Conservation (phyloP, 2,113 vertebrate genomes). For the Barbus barbus region DNA sequence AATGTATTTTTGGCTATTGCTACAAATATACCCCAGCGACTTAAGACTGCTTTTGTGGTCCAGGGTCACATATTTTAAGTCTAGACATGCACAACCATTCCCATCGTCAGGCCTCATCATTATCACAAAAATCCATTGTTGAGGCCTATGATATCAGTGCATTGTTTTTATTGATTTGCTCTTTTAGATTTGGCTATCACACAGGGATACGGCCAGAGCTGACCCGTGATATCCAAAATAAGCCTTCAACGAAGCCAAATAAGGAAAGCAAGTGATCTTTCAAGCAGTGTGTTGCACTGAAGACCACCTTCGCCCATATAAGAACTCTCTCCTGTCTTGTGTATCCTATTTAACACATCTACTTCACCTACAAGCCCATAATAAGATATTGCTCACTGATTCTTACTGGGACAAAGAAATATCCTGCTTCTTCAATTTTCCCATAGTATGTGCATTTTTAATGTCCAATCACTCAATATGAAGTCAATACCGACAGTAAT, state of each 20-base stretch:
- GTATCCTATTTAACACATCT: background rate
- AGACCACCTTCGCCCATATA: background rate
- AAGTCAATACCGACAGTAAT: background rate
- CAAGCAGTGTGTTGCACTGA: background rate
- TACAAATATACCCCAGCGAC: too few species aligned
- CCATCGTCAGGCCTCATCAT: background rate
- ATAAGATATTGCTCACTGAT: background rate
- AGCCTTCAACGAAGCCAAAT: background rate
- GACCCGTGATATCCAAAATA: background rate
- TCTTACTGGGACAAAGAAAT: background rate
- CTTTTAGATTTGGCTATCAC: background rate
- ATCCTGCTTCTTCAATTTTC: background rate
- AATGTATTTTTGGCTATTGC: too few species aligned
- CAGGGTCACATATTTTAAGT: too few species aligned
- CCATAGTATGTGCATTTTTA: background rate
- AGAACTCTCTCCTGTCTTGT: background rate
- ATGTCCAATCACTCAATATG: background rate
- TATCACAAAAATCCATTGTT: background rate
- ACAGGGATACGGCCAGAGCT: background rate
- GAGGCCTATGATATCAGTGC: background rate
- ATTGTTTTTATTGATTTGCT: background rate
- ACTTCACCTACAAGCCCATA: background rate
- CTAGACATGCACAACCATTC: background rate
- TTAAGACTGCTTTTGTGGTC: too few species aligned
- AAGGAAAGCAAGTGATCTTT: background rate